A percentile compares a stretch with the other conserved stretches of the same genome.
These are phyloP conservation scores for Drosophila leontia DNA, from an alignment of 1,140 invertebrate genomes.

Conservation along the genomic window DNA sequence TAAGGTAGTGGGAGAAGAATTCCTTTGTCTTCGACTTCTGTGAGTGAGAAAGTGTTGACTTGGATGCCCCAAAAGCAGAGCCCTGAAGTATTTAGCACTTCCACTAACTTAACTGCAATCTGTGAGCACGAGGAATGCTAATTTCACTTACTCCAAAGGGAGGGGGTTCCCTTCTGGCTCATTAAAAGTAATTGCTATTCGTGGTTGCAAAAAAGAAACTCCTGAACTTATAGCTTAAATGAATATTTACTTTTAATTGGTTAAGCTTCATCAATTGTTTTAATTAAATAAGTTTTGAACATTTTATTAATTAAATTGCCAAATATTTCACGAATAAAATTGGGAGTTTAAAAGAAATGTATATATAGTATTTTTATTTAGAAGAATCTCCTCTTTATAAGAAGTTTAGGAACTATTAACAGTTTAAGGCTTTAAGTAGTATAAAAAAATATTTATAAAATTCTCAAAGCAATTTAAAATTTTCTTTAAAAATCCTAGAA, in stretches of 20 bases:
- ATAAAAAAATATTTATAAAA: neutral
- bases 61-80: slow-evolving; percentile 1
- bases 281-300: neutral
- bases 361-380: no score
- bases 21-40: slow-evolving; percentile 25
- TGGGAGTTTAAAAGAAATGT: no score
- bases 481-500: no score
- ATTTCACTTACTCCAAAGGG: slow-evolving; percentile 25
- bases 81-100: slow-evolving; percentile 44
- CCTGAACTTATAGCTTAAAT: neutral
- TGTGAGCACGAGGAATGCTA: slow-evolving; percentile 30
- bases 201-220: neutral
- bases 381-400: no score
- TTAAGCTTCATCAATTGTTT: slow-evolving; percentile 1
- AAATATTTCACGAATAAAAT: no score
- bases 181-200: slow-evolving; percentile 12
- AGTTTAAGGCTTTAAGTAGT: no score
- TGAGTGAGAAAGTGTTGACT: slow-evolving; percentile 54
- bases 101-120: slow-evolving; percentile 36
- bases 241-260: neutral
- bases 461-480: no score
- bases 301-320: no score
- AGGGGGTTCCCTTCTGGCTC: slow-evolving; percentile 1
- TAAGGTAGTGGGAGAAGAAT: slow-evolving; percentile 22
- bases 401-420: no score